Evolutionary conservation across 1,140 invertebrate genomes (phyloP), one percentile per base, ranked within the genome.

Genomic region (Bombyx mandarina): DNA sequence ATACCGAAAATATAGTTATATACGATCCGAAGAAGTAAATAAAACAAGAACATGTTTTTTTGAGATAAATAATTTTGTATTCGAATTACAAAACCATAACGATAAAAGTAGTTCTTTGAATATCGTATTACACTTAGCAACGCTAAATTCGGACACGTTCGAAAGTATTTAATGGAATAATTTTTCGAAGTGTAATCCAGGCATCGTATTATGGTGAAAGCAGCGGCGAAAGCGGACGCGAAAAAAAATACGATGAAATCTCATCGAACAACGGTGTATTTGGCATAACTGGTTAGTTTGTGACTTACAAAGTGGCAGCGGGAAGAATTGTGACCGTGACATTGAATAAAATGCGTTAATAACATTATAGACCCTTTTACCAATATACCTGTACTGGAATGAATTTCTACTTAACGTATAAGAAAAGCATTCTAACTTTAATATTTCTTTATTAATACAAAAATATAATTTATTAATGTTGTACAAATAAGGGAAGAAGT

Each of bases 171-270:
- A 3, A 46, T 44, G 26, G 4, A 35, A 35, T 35, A 35, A 35
- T 35, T 35, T 35, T 35, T 35, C 35, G 8, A 43, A 53, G 52
- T 42, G 54, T 59, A 56, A 49, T 54, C 57, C 53, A 63, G 59
- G 59, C 59, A 44, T 52, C 53, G 43, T 45, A 47, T 59, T 57
- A 62, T 62, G 51, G 66, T 58, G 66, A 67, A 67, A 67, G 66
- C 60, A 54, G 45, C 59, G 60, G 65, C 58, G 66, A 67, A 67
- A 67, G 66, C 52, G 43, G 62, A 57, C 57, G 60, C 57, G 57
- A 62, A 65, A 65, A 65, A 62, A 45, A 48, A 63, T 53, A 46
- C 45, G 9, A 12, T 45, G 42, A 51, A 55, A 35, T 35, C 26
- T 35, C 26, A 35, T 35, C 26, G 26, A 35, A 56, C 48, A 56